phyloP scores from a whole-genome alignment of 2,888 invertebrate genomes.

The Catocala nupta region DNA sequence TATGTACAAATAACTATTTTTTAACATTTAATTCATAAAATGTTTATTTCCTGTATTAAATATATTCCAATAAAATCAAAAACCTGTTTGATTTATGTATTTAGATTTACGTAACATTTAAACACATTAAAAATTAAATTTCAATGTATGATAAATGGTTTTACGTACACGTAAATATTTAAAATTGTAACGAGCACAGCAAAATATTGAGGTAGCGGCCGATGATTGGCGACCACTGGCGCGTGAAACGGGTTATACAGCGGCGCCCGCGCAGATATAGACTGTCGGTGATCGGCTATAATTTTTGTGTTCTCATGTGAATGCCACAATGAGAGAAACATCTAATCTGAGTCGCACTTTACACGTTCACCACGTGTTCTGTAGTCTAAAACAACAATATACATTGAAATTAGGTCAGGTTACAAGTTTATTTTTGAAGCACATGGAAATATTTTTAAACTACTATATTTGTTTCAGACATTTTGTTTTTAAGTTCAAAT shows the following conservation, averaged over 20 bases:
- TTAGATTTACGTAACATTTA: constrained; percentile 16
- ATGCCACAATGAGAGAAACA: constrained; percentile 77
- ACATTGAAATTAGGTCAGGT: constrained; percentile 50
- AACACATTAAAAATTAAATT: constrained; percentile 12
- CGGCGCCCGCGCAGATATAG: constrained; percentile 80
- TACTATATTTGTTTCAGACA: too few relatives aligned
- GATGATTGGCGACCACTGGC: constrained; percentile 78
- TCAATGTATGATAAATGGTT: constrained; percentile 16
- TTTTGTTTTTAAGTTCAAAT: too few relatives aligned
- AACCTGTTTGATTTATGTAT: constrained; percentile 17
- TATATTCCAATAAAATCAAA: not conserved
- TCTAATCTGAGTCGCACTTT: constrained; percentile 58
- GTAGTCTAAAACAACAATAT: constrained; percentile 54
- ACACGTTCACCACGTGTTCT: constrained; percentile 48
- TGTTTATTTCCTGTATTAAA: not conserved
- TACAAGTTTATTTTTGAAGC: constrained; percentile 47
- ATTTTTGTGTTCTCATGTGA: constrained; percentile 81
- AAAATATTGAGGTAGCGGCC: constrained; percentile 54
- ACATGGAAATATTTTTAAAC: constrained; percentile 10
- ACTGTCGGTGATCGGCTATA: constrained; percentile 86
- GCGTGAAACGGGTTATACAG: constrained; percentile 86
- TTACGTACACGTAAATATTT: constrained; percentile 39
- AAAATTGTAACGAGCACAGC: constrained; percentile 25
- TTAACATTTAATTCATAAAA: constrained; percentile 25
- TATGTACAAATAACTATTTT: constrained; percentile 12